Conservation (phyloP, 2,113 vertebrate genomes). For the Fukomys damarensis region DNA sequence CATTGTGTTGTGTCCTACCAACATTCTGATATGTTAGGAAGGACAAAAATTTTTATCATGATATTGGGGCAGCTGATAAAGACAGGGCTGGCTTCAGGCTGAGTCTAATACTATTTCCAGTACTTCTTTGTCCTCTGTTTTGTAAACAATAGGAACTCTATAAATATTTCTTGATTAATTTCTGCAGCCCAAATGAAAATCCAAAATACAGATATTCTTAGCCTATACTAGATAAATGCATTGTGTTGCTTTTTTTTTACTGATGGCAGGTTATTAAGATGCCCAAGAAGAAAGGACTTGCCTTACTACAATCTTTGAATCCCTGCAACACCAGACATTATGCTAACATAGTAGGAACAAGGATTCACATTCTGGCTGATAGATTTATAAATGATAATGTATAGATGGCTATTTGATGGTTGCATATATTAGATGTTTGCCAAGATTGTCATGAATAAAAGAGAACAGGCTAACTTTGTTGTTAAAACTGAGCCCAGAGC, state of each 20-base stretch:
- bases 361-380: background rate
- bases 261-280: background rate
- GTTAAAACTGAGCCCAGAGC: background rate
- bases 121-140: background rate
- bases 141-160: background rate
- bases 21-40: background rate
- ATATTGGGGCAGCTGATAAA: background rate
- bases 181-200: background rate
- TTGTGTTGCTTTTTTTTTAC: background rate
- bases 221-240: background rate
- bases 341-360: background rate
- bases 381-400: background rate
- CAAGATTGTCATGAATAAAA: background rate
- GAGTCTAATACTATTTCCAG: background rate
- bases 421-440: background rate
- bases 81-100: background rate
- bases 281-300: background rate
- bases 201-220: slow-evolving; percentile 25
- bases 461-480: background rate
- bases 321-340: background rate
- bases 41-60: background rate
- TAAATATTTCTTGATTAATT: slow-evolving; percentile 22
- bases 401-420: background rate
- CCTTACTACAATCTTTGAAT: background rate
- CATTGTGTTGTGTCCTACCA: background rate